Percentiles rank a stretch among this genome's conserved stretches.
Conservation (phyloP, 2,888 invertebrate genomes). For the Harpagoxenus sublaevis region DNA sequence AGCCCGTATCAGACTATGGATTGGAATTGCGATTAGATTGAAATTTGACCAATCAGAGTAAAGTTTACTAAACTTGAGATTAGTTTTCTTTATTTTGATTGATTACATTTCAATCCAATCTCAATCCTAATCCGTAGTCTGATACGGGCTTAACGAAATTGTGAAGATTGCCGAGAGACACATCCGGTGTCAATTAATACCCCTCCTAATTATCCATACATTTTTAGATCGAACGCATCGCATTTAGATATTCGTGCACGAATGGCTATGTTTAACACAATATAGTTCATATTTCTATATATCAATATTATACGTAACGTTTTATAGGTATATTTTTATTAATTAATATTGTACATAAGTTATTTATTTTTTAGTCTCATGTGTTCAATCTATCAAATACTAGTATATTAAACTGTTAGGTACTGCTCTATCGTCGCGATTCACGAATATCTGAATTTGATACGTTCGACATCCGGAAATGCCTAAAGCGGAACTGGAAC, state of each 20-base stretch:
- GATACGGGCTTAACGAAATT: background rate
- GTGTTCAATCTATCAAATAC: background rate
- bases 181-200: background rate
- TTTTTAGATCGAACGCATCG: background rate
- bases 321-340: background rate
- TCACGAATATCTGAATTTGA: background rate
- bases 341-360: background rate
- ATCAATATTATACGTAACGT: background rate
- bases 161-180: background rate
- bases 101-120: no score
- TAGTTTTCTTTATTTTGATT: no score
- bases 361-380: conserved; percentile 15
- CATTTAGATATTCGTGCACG: background rate
- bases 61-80: no score
- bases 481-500: background rate
- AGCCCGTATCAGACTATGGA: no score
- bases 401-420: background rate
- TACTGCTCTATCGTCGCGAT: background rate
- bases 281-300: background rate
- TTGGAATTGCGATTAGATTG: no score
- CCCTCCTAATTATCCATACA: background rate
- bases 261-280: background rate
- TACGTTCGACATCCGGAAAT: background rate
- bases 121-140: no score
- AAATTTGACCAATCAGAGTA: no score